Conservation (phyloP, 2,797 vertebrate genomes). For the Sebastes melanostomus region DNA sequence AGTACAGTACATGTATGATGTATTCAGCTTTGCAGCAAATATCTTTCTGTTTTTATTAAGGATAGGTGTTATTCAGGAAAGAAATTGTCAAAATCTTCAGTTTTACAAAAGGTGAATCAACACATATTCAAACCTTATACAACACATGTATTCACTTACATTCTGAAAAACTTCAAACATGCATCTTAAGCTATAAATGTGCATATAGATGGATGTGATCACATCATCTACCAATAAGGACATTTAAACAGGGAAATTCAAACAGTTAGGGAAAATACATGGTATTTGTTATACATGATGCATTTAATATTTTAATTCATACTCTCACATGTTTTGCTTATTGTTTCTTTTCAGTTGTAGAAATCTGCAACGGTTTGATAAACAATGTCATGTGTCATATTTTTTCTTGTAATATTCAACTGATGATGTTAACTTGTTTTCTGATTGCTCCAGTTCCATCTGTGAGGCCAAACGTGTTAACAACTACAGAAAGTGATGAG, state of each 20-base stretch:
- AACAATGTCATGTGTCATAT: background rate
- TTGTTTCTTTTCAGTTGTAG: background rate
- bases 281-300: background rate
- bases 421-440: slow-evolving; percentile 19
- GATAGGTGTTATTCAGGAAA: background rate
- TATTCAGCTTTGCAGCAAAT: background rate
- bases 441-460: slow-evolving; percentile 60
- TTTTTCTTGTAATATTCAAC: background rate
- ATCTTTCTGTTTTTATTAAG: background rate
- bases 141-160: background rate
- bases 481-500: slow-evolving; percentile 72
- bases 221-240: background rate
- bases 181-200: background rate
- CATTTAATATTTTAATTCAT: background rate
- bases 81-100: background rate
- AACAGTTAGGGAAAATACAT: background rate
- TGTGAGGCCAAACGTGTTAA: slow-evolving; percentile 63
- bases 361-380: background rate
- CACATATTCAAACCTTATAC: background rate
- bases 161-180: background rate
- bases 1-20: background rate
- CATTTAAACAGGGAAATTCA: background rate
- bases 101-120: background rate
- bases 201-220: background rate
- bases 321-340: background rate